These are phyloP conservation scores for Pachycephala philippinensis DNA, from an alignment of 2,113 vertebrate genomes.

Conservation along the genomic window DNA sequence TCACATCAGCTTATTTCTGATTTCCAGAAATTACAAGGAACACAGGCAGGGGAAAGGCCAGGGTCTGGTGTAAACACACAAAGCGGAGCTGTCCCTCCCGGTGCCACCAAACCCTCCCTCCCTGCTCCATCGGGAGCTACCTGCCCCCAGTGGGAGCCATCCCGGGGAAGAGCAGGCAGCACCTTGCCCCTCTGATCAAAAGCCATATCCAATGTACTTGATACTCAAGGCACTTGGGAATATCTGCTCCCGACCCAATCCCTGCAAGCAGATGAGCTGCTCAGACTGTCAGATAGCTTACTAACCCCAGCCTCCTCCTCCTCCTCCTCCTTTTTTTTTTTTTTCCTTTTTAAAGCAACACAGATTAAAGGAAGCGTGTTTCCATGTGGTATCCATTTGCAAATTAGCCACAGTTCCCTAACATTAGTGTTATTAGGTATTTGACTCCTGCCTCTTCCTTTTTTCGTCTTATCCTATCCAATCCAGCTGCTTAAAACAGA, in stretches of 20 bases:
- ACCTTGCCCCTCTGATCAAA: not conserved
- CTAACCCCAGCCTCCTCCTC: not conserved
- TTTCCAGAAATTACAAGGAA: slow-evolving; percentile 66
- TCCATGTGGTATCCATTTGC: slow-evolving; percentile 26
- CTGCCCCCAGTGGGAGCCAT: not conserved
- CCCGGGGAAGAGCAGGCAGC: not conserved
- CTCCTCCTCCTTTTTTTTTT: not conserved
- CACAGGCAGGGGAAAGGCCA: slow-evolving; percentile 24
- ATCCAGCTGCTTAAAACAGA: not conserved
- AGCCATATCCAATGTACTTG: not conserved
- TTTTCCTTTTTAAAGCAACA: not conserved
- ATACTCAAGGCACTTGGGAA: not conserved
- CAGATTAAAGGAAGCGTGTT: slow-evolving; percentile 1
- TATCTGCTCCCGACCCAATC: not conserved
- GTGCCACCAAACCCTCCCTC: not conserved
- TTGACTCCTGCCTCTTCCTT: not conserved
- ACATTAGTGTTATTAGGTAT: not conserved
- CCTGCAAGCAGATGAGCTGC: slow-evolving; percentile 20
- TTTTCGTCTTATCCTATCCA: not conserved
- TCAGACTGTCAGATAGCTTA: slow-evolving; percentile 34
- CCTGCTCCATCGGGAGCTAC: accelerated
- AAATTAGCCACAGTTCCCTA: slow-evolving; percentile 25
- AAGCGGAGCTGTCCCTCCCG: not conserved
- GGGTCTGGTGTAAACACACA: not conserved
- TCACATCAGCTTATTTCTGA: slow-evolving; percentile 68